phyloP scores from a whole-genome alignment of 2,797 vertebrate genomes.

The Crocodylus rhombifer region DNA sequence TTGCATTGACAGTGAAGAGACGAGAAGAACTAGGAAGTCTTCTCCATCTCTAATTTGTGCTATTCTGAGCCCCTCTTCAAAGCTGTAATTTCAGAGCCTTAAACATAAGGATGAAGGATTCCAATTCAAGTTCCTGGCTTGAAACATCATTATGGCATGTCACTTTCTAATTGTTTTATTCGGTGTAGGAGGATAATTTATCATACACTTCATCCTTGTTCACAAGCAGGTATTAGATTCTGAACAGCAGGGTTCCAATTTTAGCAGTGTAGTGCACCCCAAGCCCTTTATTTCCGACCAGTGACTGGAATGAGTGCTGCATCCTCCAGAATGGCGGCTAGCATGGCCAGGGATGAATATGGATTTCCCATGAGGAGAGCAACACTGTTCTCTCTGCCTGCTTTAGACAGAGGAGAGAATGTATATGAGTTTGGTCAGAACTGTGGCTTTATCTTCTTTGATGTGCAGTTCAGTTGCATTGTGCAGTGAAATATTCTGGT shows the following conservation, averaged over 20 bases:
- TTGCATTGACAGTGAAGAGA: not conserved
- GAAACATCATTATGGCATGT: fast-evolving
- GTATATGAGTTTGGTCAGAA: not conserved
- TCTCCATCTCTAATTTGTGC: not conserved
- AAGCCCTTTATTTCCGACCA: not conserved
- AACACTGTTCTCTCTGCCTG: not conserved
- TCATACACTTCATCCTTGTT: not conserved
- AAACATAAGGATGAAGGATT: not conserved
- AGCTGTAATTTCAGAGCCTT: not conserved
- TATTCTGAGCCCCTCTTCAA: not conserved
- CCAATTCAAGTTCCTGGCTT: not conserved
- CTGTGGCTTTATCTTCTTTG: constrained; percentile 31
- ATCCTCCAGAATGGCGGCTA: not conserved
- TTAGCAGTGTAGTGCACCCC: not conserved
- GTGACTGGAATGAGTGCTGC: fast-evolving
- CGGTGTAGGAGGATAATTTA: not conserved
- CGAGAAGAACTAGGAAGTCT: not conserved
- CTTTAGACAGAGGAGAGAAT: not conserved
- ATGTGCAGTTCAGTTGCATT: constrained; percentile 45
- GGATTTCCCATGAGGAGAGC: constrained; percentile 9
- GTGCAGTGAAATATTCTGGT: constrained; percentile 12
- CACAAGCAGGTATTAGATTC: fast-evolving
- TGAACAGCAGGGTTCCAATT: not conserved
- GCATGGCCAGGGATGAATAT: not conserved
- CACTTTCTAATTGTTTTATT: not conserved